Conservation (phyloP, 2,113 vertebrate genomes). For the Recurvirostra avosetta region DNA sequence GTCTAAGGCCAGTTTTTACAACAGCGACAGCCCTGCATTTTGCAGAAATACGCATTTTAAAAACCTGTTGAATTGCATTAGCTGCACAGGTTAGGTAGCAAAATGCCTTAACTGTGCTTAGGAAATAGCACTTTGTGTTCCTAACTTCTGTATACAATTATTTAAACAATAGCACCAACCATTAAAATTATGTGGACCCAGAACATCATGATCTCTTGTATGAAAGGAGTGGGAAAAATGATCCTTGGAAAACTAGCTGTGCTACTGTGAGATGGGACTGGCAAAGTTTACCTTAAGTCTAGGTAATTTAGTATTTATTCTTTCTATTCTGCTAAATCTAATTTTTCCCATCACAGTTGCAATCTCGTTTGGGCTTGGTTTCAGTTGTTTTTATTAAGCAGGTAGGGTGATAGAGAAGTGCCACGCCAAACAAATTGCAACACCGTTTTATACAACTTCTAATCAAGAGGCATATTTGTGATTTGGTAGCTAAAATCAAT, state of each 20-base stretch:
- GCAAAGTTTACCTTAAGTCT: not conserved
- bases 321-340: not conserved
- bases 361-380: not conserved
- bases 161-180: not conserved
- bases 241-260: not conserved
- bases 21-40: not conserved
- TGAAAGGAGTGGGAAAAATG: not conserved
- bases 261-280: not conserved
- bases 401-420: not conserved
- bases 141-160: not conserved
- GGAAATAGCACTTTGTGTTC: not conserved
- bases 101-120: not conserved
- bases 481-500: not conserved
- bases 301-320: not conserved
- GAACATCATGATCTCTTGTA: accelerated
- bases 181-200: not conserved
- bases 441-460: not conserved
- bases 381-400: not conserved
- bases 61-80: not conserved
- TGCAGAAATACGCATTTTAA: not conserved
- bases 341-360: not conserved
- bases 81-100: not conserved
- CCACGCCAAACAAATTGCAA: not conserved
- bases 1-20: not conserved
- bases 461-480: not conserved